These are phyloP conservation scores for Episyrphus balteatus DNA, from an alignment of 1,140 invertebrate species.

Conservation along the genomic window DNA sequence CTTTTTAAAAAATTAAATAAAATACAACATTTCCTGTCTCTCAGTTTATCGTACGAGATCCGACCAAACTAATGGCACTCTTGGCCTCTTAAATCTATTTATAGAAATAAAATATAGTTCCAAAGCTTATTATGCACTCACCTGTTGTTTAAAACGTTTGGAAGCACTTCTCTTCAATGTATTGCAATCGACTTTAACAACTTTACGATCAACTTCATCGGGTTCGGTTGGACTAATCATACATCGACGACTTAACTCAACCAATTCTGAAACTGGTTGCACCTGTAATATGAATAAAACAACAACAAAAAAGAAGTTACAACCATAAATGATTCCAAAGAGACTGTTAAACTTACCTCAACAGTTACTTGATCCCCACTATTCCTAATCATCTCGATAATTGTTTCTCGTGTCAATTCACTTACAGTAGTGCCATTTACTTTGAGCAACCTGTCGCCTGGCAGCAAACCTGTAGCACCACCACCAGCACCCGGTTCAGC, in stretches of 20 bases:
- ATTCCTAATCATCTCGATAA: conserved; percentile 84
- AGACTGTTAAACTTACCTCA: conserved; percentile 48
- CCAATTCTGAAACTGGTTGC: conserved; percentile 75
- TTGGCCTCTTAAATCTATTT: no score
- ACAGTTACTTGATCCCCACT: conserved; percentile 72
- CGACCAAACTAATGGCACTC: no score
- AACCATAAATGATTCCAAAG: not conserved
- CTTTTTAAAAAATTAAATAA: no score
- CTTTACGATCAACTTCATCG: conserved; percentile 31
- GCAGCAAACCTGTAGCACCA: conserved; percentile 70
- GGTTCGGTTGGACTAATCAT: conserved; percentile 29
- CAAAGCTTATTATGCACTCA: conserved; percentile 26
- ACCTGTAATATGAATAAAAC: conserved; percentile 43
- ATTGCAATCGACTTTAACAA: conserved; percentile 43
- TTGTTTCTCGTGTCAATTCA: conserved; percentile 75
- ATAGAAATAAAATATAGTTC: no score
- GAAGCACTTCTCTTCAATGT: conserved; percentile 70
- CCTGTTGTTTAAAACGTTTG: conserved; percentile 53
- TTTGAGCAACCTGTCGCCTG: conserved; percentile 84
- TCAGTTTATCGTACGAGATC: no score
- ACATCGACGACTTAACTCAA: conserved; percentile 67
- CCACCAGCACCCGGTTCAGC: conserved; percentile 80
- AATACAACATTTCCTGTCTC: no score
- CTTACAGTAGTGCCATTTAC: conserved; percentile 81
- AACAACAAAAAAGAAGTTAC: no score